Evolutionary conservation across 2,888 invertebrate species (phyloP).

Genomic region (Protonemura montana): DNA sequence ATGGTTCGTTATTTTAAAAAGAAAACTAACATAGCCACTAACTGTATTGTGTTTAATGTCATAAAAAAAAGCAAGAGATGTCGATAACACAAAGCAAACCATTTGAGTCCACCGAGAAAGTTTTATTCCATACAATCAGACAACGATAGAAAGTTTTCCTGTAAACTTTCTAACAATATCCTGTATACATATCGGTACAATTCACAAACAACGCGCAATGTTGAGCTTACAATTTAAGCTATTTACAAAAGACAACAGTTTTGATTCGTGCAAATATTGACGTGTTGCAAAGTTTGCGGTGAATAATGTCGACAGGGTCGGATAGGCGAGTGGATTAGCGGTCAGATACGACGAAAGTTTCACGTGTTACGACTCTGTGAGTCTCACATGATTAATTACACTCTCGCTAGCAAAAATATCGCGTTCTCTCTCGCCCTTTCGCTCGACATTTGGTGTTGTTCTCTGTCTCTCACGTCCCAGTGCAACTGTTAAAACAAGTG

Average conservation of each 20-base stretch:
- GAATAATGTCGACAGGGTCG: slow-evolving; percentile 22
- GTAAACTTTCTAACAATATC: not conserved
- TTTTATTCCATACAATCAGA: no score
- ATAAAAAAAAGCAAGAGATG: not conserved
- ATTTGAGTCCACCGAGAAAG: not conserved
- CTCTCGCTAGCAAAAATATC: slow-evolving; percentile 2
- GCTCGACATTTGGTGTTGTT: not conserved
- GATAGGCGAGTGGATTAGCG: slow-evolving; percentile 34
- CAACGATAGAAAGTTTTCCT: not conserved
- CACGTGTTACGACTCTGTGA: slow-evolving; percentile 4
- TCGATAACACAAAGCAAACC: not conserved
- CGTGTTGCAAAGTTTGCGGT: slow-evolving; percentile 23
- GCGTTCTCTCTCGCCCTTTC: not conserved
- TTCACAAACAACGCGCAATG: not conserved
- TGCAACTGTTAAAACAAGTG: slow-evolving; percentile 33
- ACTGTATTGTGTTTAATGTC: not conserved
- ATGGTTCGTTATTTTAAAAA: no score
- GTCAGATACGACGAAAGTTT: slow-evolving; percentile 27
- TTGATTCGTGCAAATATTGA: slow-evolving; percentile 29
- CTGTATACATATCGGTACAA: not conserved
- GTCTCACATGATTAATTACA: slow-evolving; percentile 36
- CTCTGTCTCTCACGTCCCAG: slow-evolving; percentile 4
- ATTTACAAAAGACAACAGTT: slow-evolving; percentile 15
- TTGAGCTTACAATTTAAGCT: not conserved
- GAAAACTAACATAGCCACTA: no score